Evolutionary conservation across 2,113 vertebrate genomes (phyloP).

Genomic region (Crotalus tigris): DNA sequence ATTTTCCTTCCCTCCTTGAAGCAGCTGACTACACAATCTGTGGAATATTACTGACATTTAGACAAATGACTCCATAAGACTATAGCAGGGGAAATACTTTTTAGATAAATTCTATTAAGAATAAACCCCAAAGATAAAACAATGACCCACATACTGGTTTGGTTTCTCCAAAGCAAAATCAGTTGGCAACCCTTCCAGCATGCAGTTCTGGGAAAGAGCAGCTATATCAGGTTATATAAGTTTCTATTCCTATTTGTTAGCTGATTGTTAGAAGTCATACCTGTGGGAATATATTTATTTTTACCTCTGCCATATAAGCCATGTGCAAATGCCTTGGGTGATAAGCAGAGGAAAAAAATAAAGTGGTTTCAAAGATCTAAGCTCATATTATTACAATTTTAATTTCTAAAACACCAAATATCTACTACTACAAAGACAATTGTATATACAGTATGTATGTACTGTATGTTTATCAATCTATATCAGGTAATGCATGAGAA

Average conservation of each 20-base stretch:
- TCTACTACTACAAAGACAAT: background rate
- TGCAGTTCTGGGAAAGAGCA: background rate
- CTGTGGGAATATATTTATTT: background rate
- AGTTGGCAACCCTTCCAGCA: background rate
- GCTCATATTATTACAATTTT: background rate
- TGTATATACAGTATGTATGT: no score
- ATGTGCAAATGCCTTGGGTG: background rate
- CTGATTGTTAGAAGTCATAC: background rate
- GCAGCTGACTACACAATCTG: slow-evolving; percentile 43
- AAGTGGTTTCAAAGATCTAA: background rate
- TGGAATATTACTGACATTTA: slow-evolving; percentile 47
- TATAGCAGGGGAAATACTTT: slow-evolving; percentile 31
- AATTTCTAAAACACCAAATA: background rate
- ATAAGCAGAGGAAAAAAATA: background rate
- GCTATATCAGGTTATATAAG: background rate
- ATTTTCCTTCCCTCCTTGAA: slow-evolving; percentile 43
- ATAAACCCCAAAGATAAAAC: background rate
- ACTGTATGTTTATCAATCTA: background rate
- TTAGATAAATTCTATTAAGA: slow-evolving; percentile 17
- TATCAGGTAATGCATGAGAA: background rate
- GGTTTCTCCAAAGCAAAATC: background rate
- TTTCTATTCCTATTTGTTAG: background rate
- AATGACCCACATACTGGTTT: background rate
- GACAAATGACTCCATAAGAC: slow-evolving; percentile 49
- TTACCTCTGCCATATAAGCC: background rate